These are phyloP conservation scores for Calypte anna DNA, from an alignment of 2,113 vertebrate species.

Conservation along the genomic window DNA sequence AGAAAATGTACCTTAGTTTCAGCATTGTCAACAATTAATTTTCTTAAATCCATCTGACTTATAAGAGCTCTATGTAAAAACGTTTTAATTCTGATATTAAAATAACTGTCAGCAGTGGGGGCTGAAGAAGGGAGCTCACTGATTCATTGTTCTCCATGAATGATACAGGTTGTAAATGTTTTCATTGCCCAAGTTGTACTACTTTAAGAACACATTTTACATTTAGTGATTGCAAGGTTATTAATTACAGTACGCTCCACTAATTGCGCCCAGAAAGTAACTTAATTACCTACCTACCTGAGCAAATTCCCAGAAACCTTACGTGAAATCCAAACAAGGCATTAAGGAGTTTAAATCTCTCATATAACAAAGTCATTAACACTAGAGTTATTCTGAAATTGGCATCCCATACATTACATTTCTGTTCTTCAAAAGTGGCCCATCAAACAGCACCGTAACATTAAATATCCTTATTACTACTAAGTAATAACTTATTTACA, in stretches of 20 bases:
- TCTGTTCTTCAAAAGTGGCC: neutral
- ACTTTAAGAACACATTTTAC: neutral
- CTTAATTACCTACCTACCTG: neutral
- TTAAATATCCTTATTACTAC: neutral
- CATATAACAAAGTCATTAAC: slow-evolving; percentile 21
- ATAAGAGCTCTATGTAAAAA: neutral
- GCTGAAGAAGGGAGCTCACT: slow-evolving; percentile 2
- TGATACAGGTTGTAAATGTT: slow-evolving; percentile 29
- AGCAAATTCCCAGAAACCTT: neutral
- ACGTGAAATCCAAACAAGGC: slow-evolving; percentile 29
- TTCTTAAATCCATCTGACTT: neutral
- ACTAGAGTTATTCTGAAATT: neutral
- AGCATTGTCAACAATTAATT: neutral
- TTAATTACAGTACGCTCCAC: slow-evolving; percentile 9
- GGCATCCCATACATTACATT: neutral
- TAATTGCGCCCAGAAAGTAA: neutral
- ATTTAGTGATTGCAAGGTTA: neutral
- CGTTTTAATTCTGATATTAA: slow-evolving; percentile 29
- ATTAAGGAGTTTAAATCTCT: slow-evolving; percentile 7
- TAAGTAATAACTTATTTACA: slow-evolving; percentile 45
- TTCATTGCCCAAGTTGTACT: slow-evolving; percentile 9
- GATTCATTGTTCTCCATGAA: slow-evolving; percentile 52
- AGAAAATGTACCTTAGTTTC: neutral
- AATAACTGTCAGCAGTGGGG: slow-evolving; percentile 34
- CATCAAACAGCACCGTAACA: neutral